Evolutionary conservation across 1,140 invertebrate species (phyloP).

Genomic region (Subanguina moxae): DNA sequence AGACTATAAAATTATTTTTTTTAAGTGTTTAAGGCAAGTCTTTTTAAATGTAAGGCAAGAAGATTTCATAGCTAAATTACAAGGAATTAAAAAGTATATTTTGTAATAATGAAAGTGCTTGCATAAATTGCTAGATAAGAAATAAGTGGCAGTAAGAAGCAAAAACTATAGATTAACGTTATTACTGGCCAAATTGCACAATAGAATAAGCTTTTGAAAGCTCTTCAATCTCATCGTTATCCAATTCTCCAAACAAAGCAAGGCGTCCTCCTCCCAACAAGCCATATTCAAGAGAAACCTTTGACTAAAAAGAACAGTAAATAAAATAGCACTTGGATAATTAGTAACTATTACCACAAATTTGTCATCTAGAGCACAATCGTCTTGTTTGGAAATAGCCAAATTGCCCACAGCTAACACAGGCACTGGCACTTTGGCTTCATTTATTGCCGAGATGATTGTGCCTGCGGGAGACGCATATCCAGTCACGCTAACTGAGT

Average conservation of each 20-base stretch:
- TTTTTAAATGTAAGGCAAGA: too few relatives aligned
- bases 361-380: constrained; percentile 24
- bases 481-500: constrained; percentile 24
- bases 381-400: constrained; percentile 20
- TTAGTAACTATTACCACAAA: too few relatives aligned
- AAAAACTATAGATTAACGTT: too few relatives aligned
- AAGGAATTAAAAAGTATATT: too few relatives aligned
- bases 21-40: too few relatives aligned
- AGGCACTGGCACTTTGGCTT: constrained; percentile 36
- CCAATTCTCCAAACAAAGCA: constrained; percentile 22
- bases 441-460: constrained; percentile 40
- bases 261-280: constrained; percentile 37
- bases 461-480: constrained; percentile 43
- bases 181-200: neutral
- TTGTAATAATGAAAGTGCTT: too few relatives aligned
- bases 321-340: constrained; percentile 10
- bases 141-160: too few relatives aligned
- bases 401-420: constrained; percentile 36
- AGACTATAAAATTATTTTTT: too few relatives aligned
- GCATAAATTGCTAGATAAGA: too few relatives aligned
- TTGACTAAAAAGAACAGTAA: constrained; percentile 19
- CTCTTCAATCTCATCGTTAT: constrained; percentile 18
- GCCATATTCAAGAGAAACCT: constrained; percentile 36
- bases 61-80: too few relatives aligned
- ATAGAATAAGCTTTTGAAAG: constrained; percentile 12